These are phyloP conservation scores for Sinocyclocheilus maitianheensis DNA, from an alignment of 2,113 vertebrate genomes.

Conservation along the genomic window DNA sequence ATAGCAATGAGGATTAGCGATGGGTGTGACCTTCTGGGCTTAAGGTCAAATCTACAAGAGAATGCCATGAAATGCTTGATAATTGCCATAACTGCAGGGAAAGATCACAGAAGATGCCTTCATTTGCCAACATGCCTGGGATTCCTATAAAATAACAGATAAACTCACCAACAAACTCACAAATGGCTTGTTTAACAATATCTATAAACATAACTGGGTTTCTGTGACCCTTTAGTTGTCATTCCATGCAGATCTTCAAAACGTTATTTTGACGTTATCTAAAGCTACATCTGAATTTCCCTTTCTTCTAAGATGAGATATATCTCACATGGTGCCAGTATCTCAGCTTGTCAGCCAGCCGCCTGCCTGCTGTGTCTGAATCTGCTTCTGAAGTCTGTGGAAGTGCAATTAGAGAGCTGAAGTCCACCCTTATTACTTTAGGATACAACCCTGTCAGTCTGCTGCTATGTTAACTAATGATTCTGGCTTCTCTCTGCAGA, in stretches of 20 bases:
- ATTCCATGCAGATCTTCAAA: slow-evolving; percentile 2
- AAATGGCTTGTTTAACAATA: background rate
- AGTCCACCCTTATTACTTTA: slow-evolving; percentile 37
- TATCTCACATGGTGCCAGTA: slow-evolving; percentile 11
- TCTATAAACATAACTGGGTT: background rate
- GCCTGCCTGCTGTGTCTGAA: slow-evolving; percentile 5
- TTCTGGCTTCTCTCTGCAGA: slow-evolving; percentile 35
- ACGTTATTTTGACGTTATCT: background rate
- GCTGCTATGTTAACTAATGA: slow-evolving; percentile 41
- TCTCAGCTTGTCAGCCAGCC: slow-evolving; percentile 11
- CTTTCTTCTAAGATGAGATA: background rate
- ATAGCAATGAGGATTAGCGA: slow-evolving; percentile 40
- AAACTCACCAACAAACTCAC: background rate
- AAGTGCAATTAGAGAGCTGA: slow-evolving; percentile 32
- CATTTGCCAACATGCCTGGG: background rate
- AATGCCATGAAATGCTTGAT: slow-evolving; percentile 4
- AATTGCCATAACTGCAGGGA: background rate
- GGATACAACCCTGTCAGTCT: slow-evolving; percentile 32
- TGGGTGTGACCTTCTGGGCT: slow-evolving; percentile 24
- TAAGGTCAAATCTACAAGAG: slow-evolving; percentile 29
- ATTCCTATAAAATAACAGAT: background rate
- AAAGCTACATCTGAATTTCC: slow-evolving; percentile 9
- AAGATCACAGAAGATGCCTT: background rate
- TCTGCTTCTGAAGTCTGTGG: slow-evolving; percentile 18
- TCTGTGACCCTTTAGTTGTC: background rate